Evolutionary conservation across 2,888 invertebrate species (phyloP), one percentile per base, ranked within the genome.

Genomic region (Dascillus cervinus): DNA sequence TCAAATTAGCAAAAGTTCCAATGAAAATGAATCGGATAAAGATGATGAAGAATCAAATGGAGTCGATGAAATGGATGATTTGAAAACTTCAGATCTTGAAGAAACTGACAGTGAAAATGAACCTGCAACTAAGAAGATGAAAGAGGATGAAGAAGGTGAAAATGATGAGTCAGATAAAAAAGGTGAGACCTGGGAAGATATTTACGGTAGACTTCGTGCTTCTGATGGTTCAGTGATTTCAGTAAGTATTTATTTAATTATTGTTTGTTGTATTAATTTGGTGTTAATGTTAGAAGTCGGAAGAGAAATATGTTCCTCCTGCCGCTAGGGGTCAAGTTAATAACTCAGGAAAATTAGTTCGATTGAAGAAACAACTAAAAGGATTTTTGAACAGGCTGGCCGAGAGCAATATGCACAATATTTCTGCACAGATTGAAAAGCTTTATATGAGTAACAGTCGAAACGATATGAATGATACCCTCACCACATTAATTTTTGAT

Each of bases 121-220:
- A n/a, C n/a, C n/a, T n/a, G n/a, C n/a, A n/a, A n/a, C n/a, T n/a
- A n/a, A 3, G 24, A 27, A 44, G 22, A 26, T 26, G 24, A 29
- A 19, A 6, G 11, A 9, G 22, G 36, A 39, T 36, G 32, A 37
- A 12, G 22, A 26, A 14, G 22, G 11, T 19, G 41, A 46, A 11
- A 33, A 34, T 37, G 35, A 37, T 22, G 38, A 37, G 6, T 35
- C 26, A 25, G 26, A 26, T 11, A 24, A 26, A 6, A 29, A 43
- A n/a, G 52, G 57, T 38, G 60, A 60, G 20, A 54, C 60, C 4
- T 84, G 82, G 81, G 90, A 95, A 69, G 95, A 96, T 67, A 95
- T 96, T 57, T 95, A 96, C 65, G 95, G 95, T 0, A 72, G 94
- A 36, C 73, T 82, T 46, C 72, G 89, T 45, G 83, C 85, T 55